Percentiles rank a stretch among this genome's conserved stretches.
Evolutionary conservation across 2,797 vertebrate genomes (phyloP).

Genomic region (Carcharodon carcharias): DNA sequence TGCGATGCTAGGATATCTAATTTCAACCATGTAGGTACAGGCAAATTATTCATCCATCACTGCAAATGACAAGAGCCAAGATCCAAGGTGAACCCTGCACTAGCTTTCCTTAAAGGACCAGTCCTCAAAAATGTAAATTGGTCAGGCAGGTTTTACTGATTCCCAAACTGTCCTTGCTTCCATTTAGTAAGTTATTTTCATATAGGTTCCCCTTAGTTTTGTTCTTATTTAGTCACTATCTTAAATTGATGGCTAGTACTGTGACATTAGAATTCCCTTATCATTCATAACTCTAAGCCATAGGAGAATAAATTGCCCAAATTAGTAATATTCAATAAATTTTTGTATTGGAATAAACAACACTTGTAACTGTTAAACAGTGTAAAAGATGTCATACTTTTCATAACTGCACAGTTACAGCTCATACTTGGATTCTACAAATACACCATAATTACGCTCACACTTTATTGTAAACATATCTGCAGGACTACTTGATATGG

Average conservation of each 20-base stretch:
- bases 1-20: no score
- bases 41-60: no score
- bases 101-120: no score
- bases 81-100: no score
- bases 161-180: not conserved
- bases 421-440: not conserved
- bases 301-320: not conserved
- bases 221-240: not conserved
- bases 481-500: not conserved
- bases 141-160: no score
- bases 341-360: not conserved
- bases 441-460: not conserved
- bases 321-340: not conserved
- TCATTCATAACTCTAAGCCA: not conserved
- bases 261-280: not conserved
- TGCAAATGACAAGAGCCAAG: no score
- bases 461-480: not conserved
- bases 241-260: not conserved
- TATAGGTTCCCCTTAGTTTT: not conserved
- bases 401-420: not conserved
- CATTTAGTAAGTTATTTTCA: not conserved
- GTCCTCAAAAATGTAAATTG: no score
- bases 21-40: no score
- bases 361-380: not conserved
- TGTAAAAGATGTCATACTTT: not conserved